Base-by-base conservation (phyloP, 2,888 invertebrate species). In the Andrena marginata region DNA sequence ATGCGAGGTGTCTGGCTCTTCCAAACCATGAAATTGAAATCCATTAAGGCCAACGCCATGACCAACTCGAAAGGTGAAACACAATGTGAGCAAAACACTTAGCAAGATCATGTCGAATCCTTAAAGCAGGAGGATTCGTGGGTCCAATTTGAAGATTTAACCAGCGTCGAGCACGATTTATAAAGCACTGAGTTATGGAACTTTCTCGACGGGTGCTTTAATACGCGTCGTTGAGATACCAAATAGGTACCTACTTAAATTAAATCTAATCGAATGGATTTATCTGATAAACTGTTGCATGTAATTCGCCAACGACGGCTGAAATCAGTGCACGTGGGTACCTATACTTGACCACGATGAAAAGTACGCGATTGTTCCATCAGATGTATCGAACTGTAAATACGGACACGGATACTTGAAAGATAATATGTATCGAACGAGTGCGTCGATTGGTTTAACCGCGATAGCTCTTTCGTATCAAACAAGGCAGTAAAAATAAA, bases 21-120 rank as follows among this genome's bases (percentile, higher is more conserved):
- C 81, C 42, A 90, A 79, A 23, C 91, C 92, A 6, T 87, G 73
- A 59, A 84, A 92, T 64, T 87, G 87, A 13, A 93, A 90, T 48
- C 92, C 91, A 20, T 86, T 91, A 63, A 92, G 89, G 35, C 92
- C 92, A 54, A 91, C 35, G 16, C 87, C 88, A n/a, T 87, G 29
- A 0, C 70, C 82, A 5, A 72, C 20, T 0, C 62, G 42, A 26
- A 49, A 56, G 2, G 56, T 13, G 2, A 23, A 42, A 7, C 72
- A 71, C 8, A 85, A 59, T n/a, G 77, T 8, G 4, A 80, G 13
- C 8, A 89, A 23, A 63, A 79, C 4, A 8, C 64, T 77, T n/a
- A 80, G 10, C 10, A 68, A 23, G 0, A 69, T 62, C 87, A 88
- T 86, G 35, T 67, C 48, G 29, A 49, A 13, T 49, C 2, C 16